These are phyloP conservation scores for Limulus polyphemus DNA, from an alignment of 2,888 invertebrate genomes.

Conservation along the genomic window DNA sequence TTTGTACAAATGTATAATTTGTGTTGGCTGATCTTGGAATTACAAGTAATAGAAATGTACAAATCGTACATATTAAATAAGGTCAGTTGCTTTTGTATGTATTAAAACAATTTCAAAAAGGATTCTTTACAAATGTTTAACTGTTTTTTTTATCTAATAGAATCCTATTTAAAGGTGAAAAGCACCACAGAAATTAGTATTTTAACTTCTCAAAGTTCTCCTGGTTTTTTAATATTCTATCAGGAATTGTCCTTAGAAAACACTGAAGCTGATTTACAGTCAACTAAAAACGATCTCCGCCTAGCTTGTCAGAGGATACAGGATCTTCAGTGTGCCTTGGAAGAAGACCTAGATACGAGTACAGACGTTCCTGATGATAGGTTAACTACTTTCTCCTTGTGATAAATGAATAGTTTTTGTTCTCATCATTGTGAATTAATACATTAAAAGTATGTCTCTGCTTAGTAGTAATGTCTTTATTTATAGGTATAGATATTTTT, in stretches of 20 bases:
- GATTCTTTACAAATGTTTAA: too few relatives aligned
- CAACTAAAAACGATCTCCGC: slow-evolving; percentile 53
- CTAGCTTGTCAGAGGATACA: slow-evolving; percentile 78
- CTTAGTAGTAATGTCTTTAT: too few relatives aligned
- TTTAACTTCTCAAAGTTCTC: not conserved
- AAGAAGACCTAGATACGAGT: slow-evolving; percentile 42
- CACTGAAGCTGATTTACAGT: slow-evolving; percentile 37
- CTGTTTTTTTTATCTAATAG: too few relatives aligned
- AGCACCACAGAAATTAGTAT: not conserved
- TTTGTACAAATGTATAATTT: too few relatives aligned
- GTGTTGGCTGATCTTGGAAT: too few relatives aligned
- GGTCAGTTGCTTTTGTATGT: too few relatives aligned
- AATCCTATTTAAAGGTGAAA: not conserved
- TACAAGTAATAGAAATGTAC: too few relatives aligned
- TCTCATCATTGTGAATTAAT: too few relatives aligned
- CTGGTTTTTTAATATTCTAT: not conserved
- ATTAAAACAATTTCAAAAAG: too few relatives aligned
- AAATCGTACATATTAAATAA: too few relatives aligned
- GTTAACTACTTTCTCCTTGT: slow-evolving; percentile 3
- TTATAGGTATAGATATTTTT: too few relatives aligned
- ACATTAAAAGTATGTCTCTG: too few relatives aligned
- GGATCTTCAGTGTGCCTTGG: slow-evolving; percentile 82
- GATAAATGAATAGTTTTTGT: not conserved
- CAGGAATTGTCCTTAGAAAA: slow-evolving; percentile 37
- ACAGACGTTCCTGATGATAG: slow-evolving; percentile 24